phyloP scores from a whole-genome alignment of 2,888 invertebrate genomes.

The Palloptera scutellata region DNA sequence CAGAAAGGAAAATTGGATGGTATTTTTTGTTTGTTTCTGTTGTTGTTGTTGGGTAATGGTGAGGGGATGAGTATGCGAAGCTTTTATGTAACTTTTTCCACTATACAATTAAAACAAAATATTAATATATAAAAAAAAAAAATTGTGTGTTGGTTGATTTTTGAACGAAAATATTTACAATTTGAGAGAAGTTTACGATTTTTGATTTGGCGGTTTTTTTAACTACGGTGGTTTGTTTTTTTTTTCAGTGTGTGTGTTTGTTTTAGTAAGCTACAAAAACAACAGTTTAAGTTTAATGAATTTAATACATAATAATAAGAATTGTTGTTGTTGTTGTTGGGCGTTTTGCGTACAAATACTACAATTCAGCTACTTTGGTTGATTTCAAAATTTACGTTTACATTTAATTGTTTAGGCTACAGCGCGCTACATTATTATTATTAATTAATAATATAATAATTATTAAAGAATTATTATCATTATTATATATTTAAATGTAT shows the following conservation, averaged over 20 bases:
- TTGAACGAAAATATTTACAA: slow-evolving; percentile 51
- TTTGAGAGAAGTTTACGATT: slow-evolving; percentile 43
- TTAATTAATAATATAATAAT: slow-evolving; percentile 27
- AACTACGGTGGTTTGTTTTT: slow-evolving; percentile 15
- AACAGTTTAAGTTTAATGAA: slow-evolving; percentile 11
- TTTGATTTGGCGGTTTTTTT: slow-evolving; percentile 21
- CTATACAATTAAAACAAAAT: neutral
- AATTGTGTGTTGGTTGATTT: slow-evolving; percentile 19
- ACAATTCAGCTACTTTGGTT: slow-evolving; percentile 34
- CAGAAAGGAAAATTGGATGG: slow-evolving; percentile 17
- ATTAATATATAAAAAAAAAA: slow-evolving; percentile 1
- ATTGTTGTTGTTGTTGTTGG: slow-evolving; percentile 30
- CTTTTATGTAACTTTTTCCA: slow-evolving; percentile 44
- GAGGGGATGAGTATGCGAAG: slow-evolving; percentile 58
- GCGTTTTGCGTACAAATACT: slow-evolving; percentile 31
- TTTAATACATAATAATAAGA: too few relatives aligned
- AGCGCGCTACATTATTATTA: slow-evolving; percentile 39
- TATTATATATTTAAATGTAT: too few relatives aligned
- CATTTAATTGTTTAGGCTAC: slow-evolving; percentile 35
- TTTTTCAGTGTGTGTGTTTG: slow-evolving; percentile 3
- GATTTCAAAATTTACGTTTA: slow-evolving; percentile 1
- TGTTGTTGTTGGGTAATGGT: slow-evolving; percentile 33
- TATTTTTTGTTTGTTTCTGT: slow-evolving; percentile 19
- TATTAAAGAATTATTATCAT: slow-evolving; percentile 9
- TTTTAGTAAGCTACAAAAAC: slow-evolving; percentile 54